These are phyloP conservation scores for Pollenia angustigena DNA, from an alignment of 2,888 invertebrate species.

Conservation along the genomic window DNA sequence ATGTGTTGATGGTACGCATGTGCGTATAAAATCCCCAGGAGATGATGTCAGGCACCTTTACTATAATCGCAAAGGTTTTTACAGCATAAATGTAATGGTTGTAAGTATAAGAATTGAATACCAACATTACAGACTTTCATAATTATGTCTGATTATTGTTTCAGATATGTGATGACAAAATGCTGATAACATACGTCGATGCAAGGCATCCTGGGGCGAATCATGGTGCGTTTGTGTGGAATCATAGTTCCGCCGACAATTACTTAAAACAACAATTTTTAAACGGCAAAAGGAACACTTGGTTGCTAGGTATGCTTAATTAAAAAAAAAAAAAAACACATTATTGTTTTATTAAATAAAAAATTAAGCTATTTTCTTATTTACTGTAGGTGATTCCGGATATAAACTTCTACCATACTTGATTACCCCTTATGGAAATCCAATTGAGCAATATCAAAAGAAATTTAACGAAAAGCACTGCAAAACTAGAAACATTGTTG, in stretches of 20 bases:
- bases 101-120: no score
- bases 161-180: not conserved
- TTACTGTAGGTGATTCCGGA: not conserved
- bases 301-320: constrained; percentile 8
- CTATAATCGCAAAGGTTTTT: constrained; percentile 15
- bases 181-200: not conserved
- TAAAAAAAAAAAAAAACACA: not conserved
- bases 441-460: not conserved
- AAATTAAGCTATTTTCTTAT: not conserved
- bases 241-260: no score
- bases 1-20: not conserved
- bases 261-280: not conserved
- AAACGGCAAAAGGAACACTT: constrained; percentile 11
- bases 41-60: not conserved
- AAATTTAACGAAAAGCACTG: constrained; percentile 3
- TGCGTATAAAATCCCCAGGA: not conserved
- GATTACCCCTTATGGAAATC: not conserved
- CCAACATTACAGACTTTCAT: no score
- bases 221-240: constrained; percentile 16
- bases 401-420: constrained; percentile 7
- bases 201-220: no score
- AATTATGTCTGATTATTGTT: no score
- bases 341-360: no score
- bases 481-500: not conserved
- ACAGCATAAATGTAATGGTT: constrained; percentile 3